Evolutionary conservation across 2,113 vertebrate species (phyloP), one percentile per base, ranked within the genome.

Genomic region (Ceratotherium simum): DNA sequence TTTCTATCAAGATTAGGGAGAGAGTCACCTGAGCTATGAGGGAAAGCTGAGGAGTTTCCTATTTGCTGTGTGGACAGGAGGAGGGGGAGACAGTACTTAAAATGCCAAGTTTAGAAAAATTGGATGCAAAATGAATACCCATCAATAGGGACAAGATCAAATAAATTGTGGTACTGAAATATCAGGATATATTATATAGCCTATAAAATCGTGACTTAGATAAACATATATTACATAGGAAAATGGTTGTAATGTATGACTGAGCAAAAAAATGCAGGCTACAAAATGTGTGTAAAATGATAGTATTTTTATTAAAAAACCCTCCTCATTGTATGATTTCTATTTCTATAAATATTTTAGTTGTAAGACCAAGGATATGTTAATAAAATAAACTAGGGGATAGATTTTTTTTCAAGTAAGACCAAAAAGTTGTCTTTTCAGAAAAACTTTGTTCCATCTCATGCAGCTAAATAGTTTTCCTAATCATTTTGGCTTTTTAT

Each of bases 41-140:
- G 56, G 86, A 94, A 51, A 72, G 39, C 36, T 39, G 78, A 91
- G 29, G 7, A 4, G 23, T 64, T 86, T 67, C 23, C 7, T 81
- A 56, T 78, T 72, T 46, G 11, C 51, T 60, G 31, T 60, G 14
- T 91, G 13, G 13, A 23, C 42, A 10, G 46, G 12, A 67, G 48
- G 39, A 70, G 39, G 21, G 56, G 18, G 62, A 88, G 91, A 81
- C 78, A 93, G 46, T 54, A 48, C 23, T 67, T 84, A 51, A 91
- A 91, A 76, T 96, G 42, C 29, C 65, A 96, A 96, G 33, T 70
- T 33, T 83, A 76, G 73, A 86, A 86, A 80, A 72, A 60, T 12
- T 56, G 56, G 48, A 84, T 62, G 29, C n/a, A 95, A 64, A 88
- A 60, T 62, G 23, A 83, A 89, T 75, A 23, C 21, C 27, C 4